phyloP scores from a whole-genome alignment of 2,888 invertebrate species.

The Bedellia somnulentella region DNA sequence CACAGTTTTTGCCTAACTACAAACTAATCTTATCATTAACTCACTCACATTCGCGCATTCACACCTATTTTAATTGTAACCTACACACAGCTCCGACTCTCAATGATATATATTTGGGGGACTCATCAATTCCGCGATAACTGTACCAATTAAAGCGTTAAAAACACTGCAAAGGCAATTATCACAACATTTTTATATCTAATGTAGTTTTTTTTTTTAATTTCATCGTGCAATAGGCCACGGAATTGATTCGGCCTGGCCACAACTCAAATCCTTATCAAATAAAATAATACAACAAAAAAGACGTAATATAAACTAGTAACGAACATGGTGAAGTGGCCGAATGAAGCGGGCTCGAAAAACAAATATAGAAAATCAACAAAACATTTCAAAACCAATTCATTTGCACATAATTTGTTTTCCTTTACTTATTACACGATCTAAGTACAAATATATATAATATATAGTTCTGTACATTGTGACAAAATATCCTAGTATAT shows the following conservation, averaged over 20 bases:
- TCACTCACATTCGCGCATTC: constrained; percentile 15
- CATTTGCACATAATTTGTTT: constrained; percentile 41
- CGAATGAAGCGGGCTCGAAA: neutral
- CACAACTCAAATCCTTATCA: too few relatives aligned
- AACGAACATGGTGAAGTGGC: neutral
- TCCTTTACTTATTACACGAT: constrained; percentile 26
- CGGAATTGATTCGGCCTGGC: too few relatives aligned
- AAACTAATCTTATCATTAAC: constrained; percentile 38
- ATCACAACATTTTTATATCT: too few relatives aligned
- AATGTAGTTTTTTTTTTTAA: too few relatives aligned
- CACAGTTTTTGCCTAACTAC: constrained; percentile 56
- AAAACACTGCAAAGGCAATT: too few relatives aligned
- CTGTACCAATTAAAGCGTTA: too few relatives aligned
- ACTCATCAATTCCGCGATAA: too few relatives aligned
- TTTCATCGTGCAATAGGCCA: too few relatives aligned
- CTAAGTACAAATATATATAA: constrained; percentile 34
- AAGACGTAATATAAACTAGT: too few relatives aligned
- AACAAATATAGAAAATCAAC: constrained; percentile 12
- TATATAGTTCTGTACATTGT: constrained; percentile 44
- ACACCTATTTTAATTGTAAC: constrained; percentile 18
- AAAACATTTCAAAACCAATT: constrained; percentile 23
- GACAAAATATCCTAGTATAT: constrained; percentile 41
- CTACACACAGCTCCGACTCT: constrained; percentile 7
- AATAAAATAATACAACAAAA: too few relatives aligned
- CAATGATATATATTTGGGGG: constrained; percentile 44